A percentile compares a stretch with the other conserved stretches of the same genome.
These are phyloP conservation scores for Cheilosia grossa DNA, from an alignment of 2,888 invertebrate genomes.

Conservation along the genomic window DNA sequence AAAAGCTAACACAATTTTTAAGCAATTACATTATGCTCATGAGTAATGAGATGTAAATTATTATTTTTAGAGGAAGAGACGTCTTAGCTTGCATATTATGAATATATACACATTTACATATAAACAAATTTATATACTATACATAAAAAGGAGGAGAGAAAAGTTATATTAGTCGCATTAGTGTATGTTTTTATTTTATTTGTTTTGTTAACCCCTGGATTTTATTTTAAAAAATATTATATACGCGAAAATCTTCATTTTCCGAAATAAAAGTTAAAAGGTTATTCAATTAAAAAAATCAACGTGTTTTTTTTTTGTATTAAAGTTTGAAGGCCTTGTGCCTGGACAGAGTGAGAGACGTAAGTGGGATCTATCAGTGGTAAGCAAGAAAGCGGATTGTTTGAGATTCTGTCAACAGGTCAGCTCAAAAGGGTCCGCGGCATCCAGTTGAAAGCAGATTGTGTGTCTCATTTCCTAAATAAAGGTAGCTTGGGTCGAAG, in stretches of 20 bases:
- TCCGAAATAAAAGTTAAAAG: slow-evolving; percentile 61
- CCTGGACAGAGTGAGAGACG: no score
- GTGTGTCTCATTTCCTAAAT: no score
- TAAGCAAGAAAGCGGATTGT: no score
- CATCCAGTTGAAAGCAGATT: no score
- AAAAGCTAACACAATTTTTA: slow-evolving; percentile 34
- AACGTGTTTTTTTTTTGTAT: background rate
- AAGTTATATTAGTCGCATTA: slow-evolving; percentile 55
- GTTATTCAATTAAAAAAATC: slow-evolving; percentile 64
- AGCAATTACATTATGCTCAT: slow-evolving; percentile 3
- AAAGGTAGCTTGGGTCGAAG: no score
- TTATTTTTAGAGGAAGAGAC: slow-evolving; percentile 37
- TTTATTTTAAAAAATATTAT: slow-evolving; percentile 41
- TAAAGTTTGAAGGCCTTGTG: no score
- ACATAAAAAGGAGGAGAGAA: slow-evolving; percentile 43
- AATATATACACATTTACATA: slow-evolving; percentile 37
- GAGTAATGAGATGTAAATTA: slow-evolving; percentile 55
- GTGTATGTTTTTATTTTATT: slow-evolving; percentile 69
- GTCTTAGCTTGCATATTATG: slow-evolving; percentile 44
- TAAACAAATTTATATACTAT: slow-evolving; percentile 20
- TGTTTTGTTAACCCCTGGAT: slow-evolving; percentile 68
- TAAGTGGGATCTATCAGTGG: no score
- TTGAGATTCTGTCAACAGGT: no score
- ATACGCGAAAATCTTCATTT: slow-evolving; percentile 50
- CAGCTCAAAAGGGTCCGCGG: no score